Evolutionary conservation across 2,888 invertebrate genomes (phyloP).

Genomic region (Brenthis ino): DNA sequence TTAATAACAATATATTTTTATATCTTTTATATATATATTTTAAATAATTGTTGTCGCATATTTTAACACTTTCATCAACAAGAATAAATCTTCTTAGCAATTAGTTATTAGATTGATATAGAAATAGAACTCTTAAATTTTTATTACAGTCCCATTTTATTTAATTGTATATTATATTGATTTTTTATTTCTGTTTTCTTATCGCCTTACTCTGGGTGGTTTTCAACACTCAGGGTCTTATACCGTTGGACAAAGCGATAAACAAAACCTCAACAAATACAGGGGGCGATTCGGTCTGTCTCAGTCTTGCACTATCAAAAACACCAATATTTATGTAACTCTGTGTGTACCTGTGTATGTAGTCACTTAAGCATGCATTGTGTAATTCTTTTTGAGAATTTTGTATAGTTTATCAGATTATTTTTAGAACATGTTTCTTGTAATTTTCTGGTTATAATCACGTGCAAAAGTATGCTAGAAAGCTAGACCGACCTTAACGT

Average conservation of each 20-base stretch:
- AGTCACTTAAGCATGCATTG: conserved; percentile 72
- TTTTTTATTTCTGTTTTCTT: conserved; percentile 67
- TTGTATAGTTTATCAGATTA: conserved; percentile 40
- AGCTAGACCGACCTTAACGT: conserved; percentile 36
- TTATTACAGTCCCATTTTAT: conserved; percentile 56
- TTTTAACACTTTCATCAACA: conserved; percentile 46
- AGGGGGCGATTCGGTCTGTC: conserved; percentile 80
- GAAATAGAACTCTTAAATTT: conserved; percentile 63
- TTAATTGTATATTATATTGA: conserved; percentile 64
- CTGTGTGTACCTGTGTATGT: conserved; percentile 69
- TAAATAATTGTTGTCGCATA: conserved; percentile 2
- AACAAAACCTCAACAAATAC: conserved; percentile 78
- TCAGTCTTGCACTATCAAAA: conserved; percentile 67
- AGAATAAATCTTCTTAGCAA: conserved; percentile 74
- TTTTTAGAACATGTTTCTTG: conserved; percentile 40
- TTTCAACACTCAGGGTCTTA: conserved; percentile 74
- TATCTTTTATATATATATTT: not conserved
- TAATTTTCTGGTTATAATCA: conserved; percentile 37
- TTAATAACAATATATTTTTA: not conserved
- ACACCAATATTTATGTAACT: conserved; percentile 62
- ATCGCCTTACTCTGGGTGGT: conserved; percentile 69
- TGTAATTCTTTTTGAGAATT: conserved; percentile 54
- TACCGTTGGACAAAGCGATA: conserved; percentile 79
- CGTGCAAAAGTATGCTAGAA: conserved; percentile 42
- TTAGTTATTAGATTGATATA: conserved; percentile 61